These are phyloP conservation scores for Gymnocheta viridis DNA, from an alignment of 2,888 invertebrate species.

Conservation along the genomic window DNA sequence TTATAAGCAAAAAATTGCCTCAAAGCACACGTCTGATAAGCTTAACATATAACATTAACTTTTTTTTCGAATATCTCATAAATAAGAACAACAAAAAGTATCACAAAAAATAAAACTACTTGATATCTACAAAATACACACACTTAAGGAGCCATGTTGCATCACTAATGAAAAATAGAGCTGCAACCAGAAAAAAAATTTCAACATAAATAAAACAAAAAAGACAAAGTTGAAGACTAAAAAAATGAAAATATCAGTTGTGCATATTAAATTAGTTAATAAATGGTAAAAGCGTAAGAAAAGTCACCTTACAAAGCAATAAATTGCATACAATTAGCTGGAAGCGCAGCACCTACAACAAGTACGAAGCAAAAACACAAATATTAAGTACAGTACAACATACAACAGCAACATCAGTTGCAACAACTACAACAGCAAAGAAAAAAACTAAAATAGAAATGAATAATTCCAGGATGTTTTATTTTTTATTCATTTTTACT, in stretches of 20 bases:
- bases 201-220: constrained; percentile 7
- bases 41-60: constrained; percentile 9
- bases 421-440: constrained; percentile 15
- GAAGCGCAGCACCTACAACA: not conserved
- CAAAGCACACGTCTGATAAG: constrained; percentile 22
- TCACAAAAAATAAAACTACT: not conserved
- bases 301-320: constrained; percentile 60
- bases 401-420: constrained; percentile 40
- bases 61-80: constrained; percentile 41
- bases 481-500: not conserved
- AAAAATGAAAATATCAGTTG: constrained; percentile 41
- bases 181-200: not conserved
- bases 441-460: constrained; percentile 32
- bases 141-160: constrained; percentile 17
- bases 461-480: constrained; percentile 42
- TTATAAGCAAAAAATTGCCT: not conserved
- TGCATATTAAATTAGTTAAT: constrained; percentile 65
- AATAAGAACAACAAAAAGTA: constrained; percentile 37
- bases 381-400: constrained; percentile 10
- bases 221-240: not conserved
- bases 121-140: constrained; percentile 33
- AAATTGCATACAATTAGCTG: constrained; percentile 59
- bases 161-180: constrained; percentile 28
- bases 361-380: not conserved
- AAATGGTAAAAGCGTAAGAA: constrained; percentile 64